A percentile compares a stretch with the other conserved stretches of the same genome.
Conservation (phyloP, 2,797 vertebrate species). For the Rallus crepitans region DNA sequence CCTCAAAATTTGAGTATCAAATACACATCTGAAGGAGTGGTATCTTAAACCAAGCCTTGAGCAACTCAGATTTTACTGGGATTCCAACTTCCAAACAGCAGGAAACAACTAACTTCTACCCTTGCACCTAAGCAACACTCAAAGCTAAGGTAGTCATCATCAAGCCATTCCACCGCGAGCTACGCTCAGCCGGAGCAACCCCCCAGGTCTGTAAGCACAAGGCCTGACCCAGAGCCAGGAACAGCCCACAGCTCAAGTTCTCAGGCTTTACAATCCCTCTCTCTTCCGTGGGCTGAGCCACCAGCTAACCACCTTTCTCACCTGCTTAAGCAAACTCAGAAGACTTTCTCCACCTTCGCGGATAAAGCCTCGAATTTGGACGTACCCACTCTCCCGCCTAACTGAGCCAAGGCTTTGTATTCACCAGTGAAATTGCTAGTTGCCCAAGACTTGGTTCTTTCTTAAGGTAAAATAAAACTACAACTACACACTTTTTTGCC, state of each 20-base stretch:
- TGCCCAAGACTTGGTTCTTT: slow-evolving; percentile 95
- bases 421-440: slow-evolving; percentile 79
- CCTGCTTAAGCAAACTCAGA: slow-evolving; percentile 21
- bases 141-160: not conserved
- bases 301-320: not conserved
- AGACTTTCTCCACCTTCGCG: slow-evolving; percentile 52
- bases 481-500: slow-evolving; percentile 99
- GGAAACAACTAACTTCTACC: not conserved
- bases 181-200: not conserved
- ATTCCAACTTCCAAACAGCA: not conserved
- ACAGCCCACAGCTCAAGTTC: not conserved
- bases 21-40: slow-evolving; percentile 96
- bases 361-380: slow-evolving; percentile 54
- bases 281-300: not conserved
- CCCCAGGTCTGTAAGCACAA: slow-evolving; percentile 61
- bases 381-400: fast-evolving
- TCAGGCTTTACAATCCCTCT: not conserved
- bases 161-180: not conserved
- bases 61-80: slow-evolving; percentile 85
- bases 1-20: slow-evolving; percentile 43
- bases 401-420: not conserved
- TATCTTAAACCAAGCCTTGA: slow-evolving; percentile 95
- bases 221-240: not conserved
- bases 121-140: not conserved
- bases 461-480: slow-evolving; percentile 99